Evolutionary conservation across 2,888 invertebrate genomes (phyloP).

Genomic region (Hesperia comma): DNA sequence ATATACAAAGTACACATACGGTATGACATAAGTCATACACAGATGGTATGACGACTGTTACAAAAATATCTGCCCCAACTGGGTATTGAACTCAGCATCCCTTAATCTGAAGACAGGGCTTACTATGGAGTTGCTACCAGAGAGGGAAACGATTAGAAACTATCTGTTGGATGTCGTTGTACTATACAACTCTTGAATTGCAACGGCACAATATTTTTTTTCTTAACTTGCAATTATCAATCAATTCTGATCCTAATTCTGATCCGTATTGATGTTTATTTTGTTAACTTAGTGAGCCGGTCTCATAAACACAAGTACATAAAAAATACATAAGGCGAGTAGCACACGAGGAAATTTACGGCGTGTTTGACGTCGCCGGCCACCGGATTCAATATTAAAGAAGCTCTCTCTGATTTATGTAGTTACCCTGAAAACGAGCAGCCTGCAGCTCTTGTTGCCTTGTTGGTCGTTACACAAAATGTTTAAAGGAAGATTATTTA

Average conservation of each 20-base stretch:
- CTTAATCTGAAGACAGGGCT: no score
- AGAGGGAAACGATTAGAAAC: no score
- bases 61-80: no score
- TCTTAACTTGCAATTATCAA: no score
- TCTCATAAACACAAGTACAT: slow-evolving; percentile 28
- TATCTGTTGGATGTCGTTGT: no score
- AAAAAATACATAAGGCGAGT: slow-evolving; percentile 32
- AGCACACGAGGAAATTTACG: slow-evolving; percentile 37
- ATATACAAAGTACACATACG: no score
- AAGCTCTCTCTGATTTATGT: slow-evolving; percentile 37
- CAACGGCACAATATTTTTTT: no score
- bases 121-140: no score
- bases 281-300: background rate
- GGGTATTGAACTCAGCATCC: no score
- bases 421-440: slow-evolving; percentile 21
- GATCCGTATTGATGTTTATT: background rate
- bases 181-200: no score
- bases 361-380: slow-evolving; percentile 38
- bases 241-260: background rate
- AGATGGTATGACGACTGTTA: no score
- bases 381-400: slow-evolving; percentile 40
- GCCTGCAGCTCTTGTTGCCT: background rate
- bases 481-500: slow-evolving; percentile 7
- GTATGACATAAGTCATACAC: no score
- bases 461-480: slow-evolving; percentile 3